Percentiles rank a stretch among this genome's conserved stretches.
Conservation (phyloP, 1,140 invertebrate species). For the Oppia nitens region DNA sequence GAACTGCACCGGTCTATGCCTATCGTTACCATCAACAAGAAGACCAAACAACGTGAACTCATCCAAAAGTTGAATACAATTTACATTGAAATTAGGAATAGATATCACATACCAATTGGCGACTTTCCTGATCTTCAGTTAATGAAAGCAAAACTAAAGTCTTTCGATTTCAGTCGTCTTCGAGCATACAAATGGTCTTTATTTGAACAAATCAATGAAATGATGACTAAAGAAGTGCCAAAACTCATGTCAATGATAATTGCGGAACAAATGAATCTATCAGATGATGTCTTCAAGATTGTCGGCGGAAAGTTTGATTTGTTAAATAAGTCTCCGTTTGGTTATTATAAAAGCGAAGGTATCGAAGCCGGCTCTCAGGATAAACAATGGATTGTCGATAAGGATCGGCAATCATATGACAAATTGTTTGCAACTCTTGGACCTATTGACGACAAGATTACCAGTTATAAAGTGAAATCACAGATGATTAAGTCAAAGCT, state of each 20-base stretch:
- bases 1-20: conserved; percentile 41
- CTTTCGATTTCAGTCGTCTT: conserved; percentile 93
- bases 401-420: conserved; percentile 74
- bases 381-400: conserved; percentile 87
- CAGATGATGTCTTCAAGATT: conserved; percentile 40
- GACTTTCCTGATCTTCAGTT: conserved; percentile 39
- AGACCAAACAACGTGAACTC: conserved; percentile 42
- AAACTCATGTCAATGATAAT: conserved; percentile 77
- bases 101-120: conserved; percentile 37
- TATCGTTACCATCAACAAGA: conserved; percentile 39
- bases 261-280: conserved; percentile 19
- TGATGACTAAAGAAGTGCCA: conserved; percentile 90
- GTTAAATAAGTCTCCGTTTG: conserved; percentile 44
- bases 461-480: conserved; percentile 50
- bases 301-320: conserved; percentile 21
- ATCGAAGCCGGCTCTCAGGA: conserved; percentile 89
- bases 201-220: conserved; percentile 85
- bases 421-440: conserved; percentile 62
- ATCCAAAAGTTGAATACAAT: conserved; percentile 35
- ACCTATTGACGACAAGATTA: conserved; percentile 85
- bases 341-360: conserved; percentile 86
- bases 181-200: conserved; percentile 72
- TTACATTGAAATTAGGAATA: conserved; percentile 29
- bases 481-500: conserved; percentile 98
- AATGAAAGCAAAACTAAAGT: conserved; percentile 45